Percentiles rank a stretch among this genome's conserved stretches.
Conservation (phyloP, 2,888 invertebrate species). For the Apomyelois bistriatella region DNA sequence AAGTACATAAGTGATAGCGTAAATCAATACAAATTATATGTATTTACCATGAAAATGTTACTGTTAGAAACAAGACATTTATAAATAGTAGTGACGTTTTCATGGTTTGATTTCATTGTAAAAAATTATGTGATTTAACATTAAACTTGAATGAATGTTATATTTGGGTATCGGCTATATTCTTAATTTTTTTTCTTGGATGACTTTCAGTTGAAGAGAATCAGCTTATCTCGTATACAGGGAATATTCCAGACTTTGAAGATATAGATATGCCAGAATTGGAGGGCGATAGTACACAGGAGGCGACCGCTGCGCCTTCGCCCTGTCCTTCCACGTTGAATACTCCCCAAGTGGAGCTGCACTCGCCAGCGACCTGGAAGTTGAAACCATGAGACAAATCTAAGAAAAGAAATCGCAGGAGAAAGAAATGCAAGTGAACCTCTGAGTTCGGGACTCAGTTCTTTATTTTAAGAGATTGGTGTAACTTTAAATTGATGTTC, state of each 20-base stretch:
- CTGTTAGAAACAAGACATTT: too few relatives aligned
- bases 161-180: constrained; percentile 10
- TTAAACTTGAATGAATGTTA: background rate
- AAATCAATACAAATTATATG: too few relatives aligned
- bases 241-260: constrained; percentile 77
- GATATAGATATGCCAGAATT: constrained; percentile 67
- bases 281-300: constrained; percentile 57
- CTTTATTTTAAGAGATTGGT: background rate
- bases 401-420: constrained; percentile 20
- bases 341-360: constrained; percentile 58
- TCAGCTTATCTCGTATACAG: constrained; percentile 79
- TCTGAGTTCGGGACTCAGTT: background rate
- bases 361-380: constrained; percentile 50
- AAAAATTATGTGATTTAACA: background rate
- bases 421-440: constrained; percentile 27
- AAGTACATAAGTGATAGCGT: too few relatives aligned
- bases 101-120: background rate
- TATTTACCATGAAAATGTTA: too few relatives aligned
- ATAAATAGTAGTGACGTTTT: background rate
- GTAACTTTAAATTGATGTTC: background rate
- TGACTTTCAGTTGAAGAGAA: constrained; percentile 75
- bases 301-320: constrained; percentile 39
- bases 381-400: constrained; percentile 43
- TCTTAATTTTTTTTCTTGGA: constrained; percentile 41
- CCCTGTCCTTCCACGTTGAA: constrained; percentile 54